Conservation (phyloP, 2,888 invertebrate species). For the Ferdinandea cuprea region DNA sequence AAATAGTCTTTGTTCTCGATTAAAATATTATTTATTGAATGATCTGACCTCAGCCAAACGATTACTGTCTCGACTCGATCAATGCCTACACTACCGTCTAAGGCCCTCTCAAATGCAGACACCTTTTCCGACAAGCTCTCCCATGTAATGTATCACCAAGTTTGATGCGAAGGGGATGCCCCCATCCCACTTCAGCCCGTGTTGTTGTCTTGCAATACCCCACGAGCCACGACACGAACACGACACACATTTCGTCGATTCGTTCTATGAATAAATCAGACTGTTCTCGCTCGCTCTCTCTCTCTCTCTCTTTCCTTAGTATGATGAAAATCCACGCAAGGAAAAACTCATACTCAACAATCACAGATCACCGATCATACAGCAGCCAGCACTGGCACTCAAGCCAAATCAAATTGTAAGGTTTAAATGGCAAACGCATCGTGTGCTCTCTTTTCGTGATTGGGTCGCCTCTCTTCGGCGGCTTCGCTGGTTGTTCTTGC, state of each 20-base stretch:
- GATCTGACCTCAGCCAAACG: slow-evolving; percentile 38
- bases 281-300: background rate
- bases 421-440: slow-evolving; percentile 37
- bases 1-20: slow-evolving; percentile 51
- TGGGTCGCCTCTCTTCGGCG: slow-evolving; percentile 44
- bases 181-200: too few species aligned
- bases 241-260: slow-evolving; percentile 41
- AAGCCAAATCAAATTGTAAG: slow-evolving; percentile 17
- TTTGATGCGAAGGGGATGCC: background rate
- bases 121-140: slow-evolving; percentile 48
- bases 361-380: too few species aligned
- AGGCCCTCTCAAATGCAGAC: background rate
- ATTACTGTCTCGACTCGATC: slow-evolving; percentile 32
- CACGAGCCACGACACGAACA: too few species aligned
- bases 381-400: too few species aligned
- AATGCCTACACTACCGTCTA: slow-evolving; percentile 32
- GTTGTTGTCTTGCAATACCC: slow-evolving; percentile 5
- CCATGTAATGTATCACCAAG: background rate
- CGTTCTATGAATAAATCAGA: slow-evolving; percentile 63
- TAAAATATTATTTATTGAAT: slow-evolving; percentile 34
- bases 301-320: too few species aligned
- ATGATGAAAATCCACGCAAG: slow-evolving; percentile 28
- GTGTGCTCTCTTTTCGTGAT: slow-evolving; percentile 20
- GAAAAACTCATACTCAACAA: slow-evolving; percentile 11
- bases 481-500: slow-evolving; percentile 4